Evolutionary conservation across 2,888 invertebrate species (phyloP), one percentile per base, ranked within the genome.

Genomic region (Punctoribates punctum): DNA sequence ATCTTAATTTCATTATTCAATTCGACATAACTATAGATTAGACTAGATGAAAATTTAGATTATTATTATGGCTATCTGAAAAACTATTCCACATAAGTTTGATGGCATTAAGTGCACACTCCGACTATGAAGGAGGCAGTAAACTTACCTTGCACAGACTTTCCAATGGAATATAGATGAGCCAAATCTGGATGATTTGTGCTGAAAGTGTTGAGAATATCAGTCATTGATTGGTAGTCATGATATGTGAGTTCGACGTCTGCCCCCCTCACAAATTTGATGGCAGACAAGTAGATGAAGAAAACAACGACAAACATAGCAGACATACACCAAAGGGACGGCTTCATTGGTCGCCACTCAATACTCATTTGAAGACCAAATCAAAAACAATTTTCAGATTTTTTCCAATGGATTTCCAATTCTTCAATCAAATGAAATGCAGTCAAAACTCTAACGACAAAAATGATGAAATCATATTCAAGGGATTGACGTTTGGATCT

Each of bases 101-200:
- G n/a, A n/a, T n/a, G n/a, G n/a, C n/a, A n/a, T n/a, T n/a, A n/a
- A n/a, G n/a, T n/a, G n/a, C n/a, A n/a, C n/a, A n/a, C n/a, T n/a
- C n/a, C n/a, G n/a, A n/a, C n/a, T n/a, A n/a, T n/a, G n/a, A n/a
- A n/a, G n/a, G n/a, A n/a, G n/a, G n/a, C n/a, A 42, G 1, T 34
- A 34, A 42, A 42, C 42, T 42, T 13, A 91, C 93, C 94, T 89
- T 93, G 91, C 5, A 94, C 92, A 42, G 94, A 93, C 84, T 94
- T 93, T 77, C 96, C 96, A 82, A 96, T 93, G 77, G 94, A 93
- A 85, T 96, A 96, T 42, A 96, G 87, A 0, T 94, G 92, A 0
- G 95, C 94, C 79, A 96, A 87, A 79, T 92, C 90, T 0, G 95
- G 94, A 85, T 91, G 93, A 72, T 88, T 87, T 20, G 91, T 89